Percentiles rank a stretch among this genome's conserved stretches.
phyloP scores from a whole-genome alignment of 2,113 vertebrate species.

The Pangasianodon gigas region DNA sequence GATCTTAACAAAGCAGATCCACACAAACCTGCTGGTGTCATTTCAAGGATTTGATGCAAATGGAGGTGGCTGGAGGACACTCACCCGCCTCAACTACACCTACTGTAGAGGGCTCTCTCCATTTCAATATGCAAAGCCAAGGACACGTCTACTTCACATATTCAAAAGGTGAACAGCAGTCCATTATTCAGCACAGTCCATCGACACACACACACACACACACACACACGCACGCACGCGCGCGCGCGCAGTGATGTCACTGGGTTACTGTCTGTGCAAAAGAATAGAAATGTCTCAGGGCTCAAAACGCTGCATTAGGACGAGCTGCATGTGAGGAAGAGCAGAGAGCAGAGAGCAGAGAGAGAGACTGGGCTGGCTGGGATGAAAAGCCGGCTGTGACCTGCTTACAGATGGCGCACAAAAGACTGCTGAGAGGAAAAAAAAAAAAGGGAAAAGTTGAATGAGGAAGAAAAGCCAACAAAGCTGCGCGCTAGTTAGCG shows the following conservation, averaged over 20 bases:
- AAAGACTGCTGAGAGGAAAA: not conserved
- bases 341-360: not conserved
- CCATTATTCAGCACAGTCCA: not conserved
- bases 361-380: not conserved
- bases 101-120: not conserved
- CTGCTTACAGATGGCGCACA: constrained; percentile 4
- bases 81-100: constrained; percentile 8
- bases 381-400: not conserved
- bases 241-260: not conserved
- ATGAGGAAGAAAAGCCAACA: not conserved
- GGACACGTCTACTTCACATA: not conserved
- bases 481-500: not conserved
- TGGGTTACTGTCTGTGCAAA: not conserved
- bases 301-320: not conserved
- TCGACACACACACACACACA: not conserved
- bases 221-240: not conserved
- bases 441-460: not conserved
- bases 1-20: not conserved
- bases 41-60: constrained; percentile 38
- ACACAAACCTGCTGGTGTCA: not conserved
- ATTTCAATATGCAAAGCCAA: constrained; percentile 23
- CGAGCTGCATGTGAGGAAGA: not conserved
- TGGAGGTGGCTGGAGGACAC: constrained; percentile 14
- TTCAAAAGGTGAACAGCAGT: constrained; percentile 17
- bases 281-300: not conserved